Evolutionary conservation across 2,113 vertebrate species (phyloP).

Genomic region (Peromyscus polionotus): DNA sequence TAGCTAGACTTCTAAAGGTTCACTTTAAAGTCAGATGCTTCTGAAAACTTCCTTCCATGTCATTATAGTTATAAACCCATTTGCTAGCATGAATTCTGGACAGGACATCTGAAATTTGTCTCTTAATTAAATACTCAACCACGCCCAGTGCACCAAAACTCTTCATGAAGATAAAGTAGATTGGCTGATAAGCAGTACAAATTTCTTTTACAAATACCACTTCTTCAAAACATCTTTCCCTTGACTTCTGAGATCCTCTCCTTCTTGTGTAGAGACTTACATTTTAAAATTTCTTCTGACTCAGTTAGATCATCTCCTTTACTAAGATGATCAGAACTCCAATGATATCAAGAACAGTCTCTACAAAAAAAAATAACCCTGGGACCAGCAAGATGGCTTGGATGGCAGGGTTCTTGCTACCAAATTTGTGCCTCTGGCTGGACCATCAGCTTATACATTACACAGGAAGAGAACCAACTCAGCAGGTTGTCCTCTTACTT

Average conservation of each 20-base stretch:
- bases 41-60: background rate
- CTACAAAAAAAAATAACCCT: background rate
- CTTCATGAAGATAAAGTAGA: background rate
- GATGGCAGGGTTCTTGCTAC: background rate
- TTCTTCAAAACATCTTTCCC: background rate
- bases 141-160: background rate
- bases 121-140: background rate
- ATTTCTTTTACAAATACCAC: background rate
- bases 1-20: background rate
- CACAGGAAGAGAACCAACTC: background rate
- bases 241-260: background rate
- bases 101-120: background rate
- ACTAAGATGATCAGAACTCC: background rate
- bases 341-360: background rate
- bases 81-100: background rate
- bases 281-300: background rate
- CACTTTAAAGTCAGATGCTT: background rate
- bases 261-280: background rate
- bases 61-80: background rate
- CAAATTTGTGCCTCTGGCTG: background rate
- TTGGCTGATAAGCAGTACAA: background rate
- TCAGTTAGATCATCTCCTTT: background rate
- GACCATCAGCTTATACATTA: background rate
- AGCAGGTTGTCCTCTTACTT: background rate
- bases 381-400: background rate